Evolutionary conservation across 2,797 vertebrate species (phyloP).

Genomic region (Varecia variegata): DNA sequence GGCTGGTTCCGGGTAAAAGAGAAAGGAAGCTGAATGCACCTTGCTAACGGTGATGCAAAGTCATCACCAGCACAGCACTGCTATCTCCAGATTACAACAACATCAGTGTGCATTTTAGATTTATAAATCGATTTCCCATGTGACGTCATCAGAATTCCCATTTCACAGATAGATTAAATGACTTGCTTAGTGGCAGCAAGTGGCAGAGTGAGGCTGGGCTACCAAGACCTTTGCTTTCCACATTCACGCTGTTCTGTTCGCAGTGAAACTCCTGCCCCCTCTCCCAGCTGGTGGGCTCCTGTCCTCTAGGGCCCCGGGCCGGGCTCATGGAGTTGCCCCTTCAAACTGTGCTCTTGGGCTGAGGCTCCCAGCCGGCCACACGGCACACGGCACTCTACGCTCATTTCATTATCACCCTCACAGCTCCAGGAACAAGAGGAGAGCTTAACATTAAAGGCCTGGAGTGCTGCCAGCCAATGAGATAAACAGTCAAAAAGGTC

Average conservation of each 20-base stretch:
- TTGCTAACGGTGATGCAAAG: neutral
- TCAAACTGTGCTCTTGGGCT: fast-evolving
- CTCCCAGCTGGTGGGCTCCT: neutral
- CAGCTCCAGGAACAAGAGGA: neutral
- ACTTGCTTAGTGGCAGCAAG: neutral
- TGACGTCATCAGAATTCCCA: neutral
- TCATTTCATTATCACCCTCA: neutral
- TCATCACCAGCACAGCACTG: fast-evolving
- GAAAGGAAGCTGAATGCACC: too few relatives aligned
- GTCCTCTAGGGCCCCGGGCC: neutral
- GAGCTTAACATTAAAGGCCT: neutral
- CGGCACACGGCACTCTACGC: too few relatives aligned
- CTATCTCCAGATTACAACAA: neutral
- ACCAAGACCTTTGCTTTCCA: neutral
- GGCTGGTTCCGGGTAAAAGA: neutral
- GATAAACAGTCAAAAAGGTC: neutral
- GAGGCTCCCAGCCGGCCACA: neutral
- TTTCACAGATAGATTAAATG: neutral
- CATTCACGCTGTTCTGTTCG: too few relatives aligned
- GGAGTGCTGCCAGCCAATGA: neutral
- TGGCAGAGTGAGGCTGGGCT: neutral
- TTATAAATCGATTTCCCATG: neutral
- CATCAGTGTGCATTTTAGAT: neutral
- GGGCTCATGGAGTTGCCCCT: neutral
- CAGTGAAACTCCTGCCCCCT: neutral